phyloP scores from a whole-genome alignment of 2,888 invertebrate species.

The Erannis defoliaria region DNA sequence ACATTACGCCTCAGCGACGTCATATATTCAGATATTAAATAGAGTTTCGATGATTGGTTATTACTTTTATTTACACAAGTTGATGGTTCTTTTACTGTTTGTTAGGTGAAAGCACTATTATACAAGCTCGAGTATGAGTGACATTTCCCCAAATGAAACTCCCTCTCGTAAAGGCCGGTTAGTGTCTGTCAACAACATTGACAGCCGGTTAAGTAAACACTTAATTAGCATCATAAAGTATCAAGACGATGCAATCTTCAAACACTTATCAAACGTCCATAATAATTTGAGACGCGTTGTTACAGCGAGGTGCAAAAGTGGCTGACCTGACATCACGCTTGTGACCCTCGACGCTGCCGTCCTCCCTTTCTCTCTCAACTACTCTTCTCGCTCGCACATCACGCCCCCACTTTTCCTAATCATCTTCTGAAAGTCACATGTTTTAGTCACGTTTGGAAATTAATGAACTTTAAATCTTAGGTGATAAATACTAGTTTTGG shows the following conservation, averaged over 20 bases:
- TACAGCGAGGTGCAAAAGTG: constrained; percentile 87
- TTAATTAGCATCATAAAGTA: constrained; percentile 85
- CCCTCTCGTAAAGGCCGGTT: constrained; percentile 47
- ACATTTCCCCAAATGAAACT: constrained; percentile 65
- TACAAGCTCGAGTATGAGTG: constrained; percentile 60
- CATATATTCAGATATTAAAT: constrained; percentile 49
- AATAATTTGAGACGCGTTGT: constrained; percentile 87
- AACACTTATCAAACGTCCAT: constrained; percentile 86
- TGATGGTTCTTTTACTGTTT: constrained; percentile 54
- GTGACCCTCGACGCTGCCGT: constrained; percentile 77
- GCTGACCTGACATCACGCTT: constrained; percentile 87
- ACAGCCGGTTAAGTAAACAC: constrained; percentile 73
- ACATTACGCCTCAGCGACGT: constrained; percentile 54
- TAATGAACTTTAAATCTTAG: constrained; percentile 82
- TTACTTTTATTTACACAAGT: constrained; percentile 54
- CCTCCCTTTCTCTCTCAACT: constrained; percentile 66
- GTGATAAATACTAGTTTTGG: constrained; percentile 78
- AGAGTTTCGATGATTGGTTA: constrained; percentile 49
- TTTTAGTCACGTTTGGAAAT: constrained; percentile 76
- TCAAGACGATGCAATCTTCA: constrained; percentile 82
- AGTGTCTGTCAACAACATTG: constrained; percentile 64
- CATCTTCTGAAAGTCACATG: constrained; percentile 84
- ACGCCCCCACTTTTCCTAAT: constrained; percentile 85
- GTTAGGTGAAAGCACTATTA: constrained; percentile 64
- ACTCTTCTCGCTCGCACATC: constrained; percentile 76